A percentile compares a stretch with the other conserved stretches of the same genome.
These are phyloP conservation scores for Nycteola revayana DNA, from an alignment of 2,888 invertebrate species.

Conservation along the genomic window DNA sequence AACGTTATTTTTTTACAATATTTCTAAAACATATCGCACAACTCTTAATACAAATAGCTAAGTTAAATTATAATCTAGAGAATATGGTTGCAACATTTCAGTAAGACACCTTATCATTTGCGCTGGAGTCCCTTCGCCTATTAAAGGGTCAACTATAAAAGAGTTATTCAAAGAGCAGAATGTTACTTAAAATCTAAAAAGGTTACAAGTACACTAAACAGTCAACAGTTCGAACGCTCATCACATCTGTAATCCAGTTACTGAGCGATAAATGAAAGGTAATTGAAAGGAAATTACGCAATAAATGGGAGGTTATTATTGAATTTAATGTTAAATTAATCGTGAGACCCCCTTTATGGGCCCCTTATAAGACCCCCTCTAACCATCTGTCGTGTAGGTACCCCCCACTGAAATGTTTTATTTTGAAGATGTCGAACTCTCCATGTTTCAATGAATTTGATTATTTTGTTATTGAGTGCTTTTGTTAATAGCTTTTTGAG, in stretches of 20 bases:
- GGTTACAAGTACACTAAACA: constrained; percentile 17
- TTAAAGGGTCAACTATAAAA: no score
- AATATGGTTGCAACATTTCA: no score
- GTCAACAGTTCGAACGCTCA: constrained; percentile 32
- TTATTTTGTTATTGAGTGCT: constrained; percentile 48
- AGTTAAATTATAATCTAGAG: no score
- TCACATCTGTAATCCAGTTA: constrained; percentile 67
- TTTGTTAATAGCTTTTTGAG: constrained; percentile 22
- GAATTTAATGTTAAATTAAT: constrained; percentile 81
- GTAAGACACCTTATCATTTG: no score
- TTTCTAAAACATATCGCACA: no score
- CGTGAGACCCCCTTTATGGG: constrained; percentile 50
- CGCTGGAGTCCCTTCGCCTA: no score
- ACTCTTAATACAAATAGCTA: no score
- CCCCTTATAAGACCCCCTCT: constrained; percentile 20
- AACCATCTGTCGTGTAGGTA: constrained; percentile 68
- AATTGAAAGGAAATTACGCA: constrained; percentile 81
- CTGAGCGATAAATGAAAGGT: constrained; percentile 76
- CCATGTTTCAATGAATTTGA: constrained; percentile 42
- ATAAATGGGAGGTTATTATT: constrained; percentile 80
- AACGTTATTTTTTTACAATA: no score
- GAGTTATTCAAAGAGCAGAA: no score
- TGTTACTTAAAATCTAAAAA: constrained; percentile 8
- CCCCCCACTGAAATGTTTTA: constrained; percentile 37
- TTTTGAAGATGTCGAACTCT: constrained; percentile 38